Evolutionary conservation across 2,888 invertebrate genomes (phyloP).

Genomic region (Tachina lurida): DNA sequence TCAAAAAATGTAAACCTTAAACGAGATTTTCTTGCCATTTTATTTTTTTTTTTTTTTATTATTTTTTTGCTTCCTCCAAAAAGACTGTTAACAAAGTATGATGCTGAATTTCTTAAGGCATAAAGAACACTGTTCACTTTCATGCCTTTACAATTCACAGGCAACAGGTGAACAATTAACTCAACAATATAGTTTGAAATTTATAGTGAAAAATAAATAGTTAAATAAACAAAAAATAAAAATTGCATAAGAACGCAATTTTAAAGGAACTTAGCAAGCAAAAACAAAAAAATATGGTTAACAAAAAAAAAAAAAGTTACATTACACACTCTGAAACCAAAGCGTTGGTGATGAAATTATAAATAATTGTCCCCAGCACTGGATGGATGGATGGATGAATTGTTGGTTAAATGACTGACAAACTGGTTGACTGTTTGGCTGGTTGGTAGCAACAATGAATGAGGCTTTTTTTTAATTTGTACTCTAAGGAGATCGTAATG

Average conservation of each 20-base stretch:
- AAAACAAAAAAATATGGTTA: constrained; percentile 29
- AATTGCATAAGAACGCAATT: constrained; percentile 61
- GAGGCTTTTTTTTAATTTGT: constrained; percentile 28
- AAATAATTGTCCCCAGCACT: constrained; percentile 67
- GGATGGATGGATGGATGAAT: constrained; percentile 42
- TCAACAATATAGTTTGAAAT: constrained; percentile 45
- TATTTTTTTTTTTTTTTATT: not conserved
- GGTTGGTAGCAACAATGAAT: constrained; percentile 44
- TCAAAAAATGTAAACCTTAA: constrained; percentile 58
- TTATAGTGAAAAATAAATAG: constrained; percentile 52
- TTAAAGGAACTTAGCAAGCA: constrained; percentile 58
- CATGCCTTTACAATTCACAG: constrained; percentile 9
- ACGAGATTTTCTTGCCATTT: constrained; percentile 19
- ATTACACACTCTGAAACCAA: constrained; percentile 15
- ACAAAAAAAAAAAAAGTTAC: not conserved
- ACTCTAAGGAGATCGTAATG: constrained; percentile 56
- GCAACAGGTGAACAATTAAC: constrained; percentile 71
- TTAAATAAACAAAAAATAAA: constrained; percentile 47
- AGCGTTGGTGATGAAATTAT: constrained; percentile 71
- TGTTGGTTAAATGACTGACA: constrained; percentile 55
- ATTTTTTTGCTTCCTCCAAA: not conserved
- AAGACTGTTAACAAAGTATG: constrained; percentile 59
- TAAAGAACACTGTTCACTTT: constrained; percentile 25
- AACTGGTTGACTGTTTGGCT: constrained; percentile 26
- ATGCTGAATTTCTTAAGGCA: constrained; percentile 33